A percentile compares a stretch with the other conserved stretches of the same genome.
phyloP scores from a whole-genome alignment of 2,797 vertebrate species.

The Brotula barbata region DNA sequence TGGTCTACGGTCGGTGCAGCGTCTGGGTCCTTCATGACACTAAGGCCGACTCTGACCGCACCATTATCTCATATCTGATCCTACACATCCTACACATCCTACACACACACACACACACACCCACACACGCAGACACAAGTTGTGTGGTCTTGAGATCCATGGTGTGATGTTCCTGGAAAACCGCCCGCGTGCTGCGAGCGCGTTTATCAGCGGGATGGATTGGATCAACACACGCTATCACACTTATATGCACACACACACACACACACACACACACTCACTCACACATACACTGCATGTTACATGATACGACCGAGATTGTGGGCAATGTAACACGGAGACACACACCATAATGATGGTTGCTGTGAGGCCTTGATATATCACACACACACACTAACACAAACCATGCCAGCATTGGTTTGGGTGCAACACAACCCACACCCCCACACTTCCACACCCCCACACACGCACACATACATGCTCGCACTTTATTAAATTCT shows the following conservation, averaged over 20 bases:
- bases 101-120: conserved; percentile 13
- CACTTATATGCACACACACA: background rate
- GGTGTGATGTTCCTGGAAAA: conserved; percentile 40
- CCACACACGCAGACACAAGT: conserved; percentile 4
- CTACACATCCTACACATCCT: background rate
- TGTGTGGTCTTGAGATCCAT: conserved; percentile 27
- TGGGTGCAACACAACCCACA: conserved; percentile 17
- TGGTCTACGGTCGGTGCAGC: conserved; percentile 47
- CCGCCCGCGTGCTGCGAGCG: conserved; percentile 19
- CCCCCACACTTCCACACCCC: background rate
- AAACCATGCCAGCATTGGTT: background rate
- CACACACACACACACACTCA: background rate
- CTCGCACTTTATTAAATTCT: background rate
- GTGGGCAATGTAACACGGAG: background rate
- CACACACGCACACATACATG: too few relatives aligned
- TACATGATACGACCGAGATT: conserved; percentile 25
- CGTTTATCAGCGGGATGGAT: conserved; percentile 52
- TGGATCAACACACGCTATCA: conserved; percentile 11
- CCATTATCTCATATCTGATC: conserved; percentile 15
- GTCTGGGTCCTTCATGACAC: conserved; percentile 39
- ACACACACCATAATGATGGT: background rate
- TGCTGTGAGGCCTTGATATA: conserved; percentile 15
- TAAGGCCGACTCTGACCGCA: conserved; percentile 20
- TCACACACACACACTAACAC: conserved; percentile 23
- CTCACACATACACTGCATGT: conserved; percentile 1